Evolutionary conservation across 2,797 vertebrate species (phyloP).

Genomic region (Hemitrygon akajei): DNA sequence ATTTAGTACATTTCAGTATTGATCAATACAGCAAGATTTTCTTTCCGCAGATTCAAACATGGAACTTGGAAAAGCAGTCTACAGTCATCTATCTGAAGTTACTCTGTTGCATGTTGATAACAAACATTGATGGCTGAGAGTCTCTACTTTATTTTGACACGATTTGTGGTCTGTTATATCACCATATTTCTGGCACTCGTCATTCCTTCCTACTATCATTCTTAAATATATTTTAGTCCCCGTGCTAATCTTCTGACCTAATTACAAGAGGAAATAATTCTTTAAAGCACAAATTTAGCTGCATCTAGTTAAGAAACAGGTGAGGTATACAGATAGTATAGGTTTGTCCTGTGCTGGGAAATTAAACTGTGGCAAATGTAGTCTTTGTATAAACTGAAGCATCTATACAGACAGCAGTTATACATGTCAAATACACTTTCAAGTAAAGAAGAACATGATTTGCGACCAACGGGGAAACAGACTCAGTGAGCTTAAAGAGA

Average conservation of each 20-base stretch:
- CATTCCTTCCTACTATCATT: background rate
- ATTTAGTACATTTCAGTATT: background rate
- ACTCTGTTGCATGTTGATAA: background rate
- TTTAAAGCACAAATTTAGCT: background rate
- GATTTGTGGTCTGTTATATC: background rate
- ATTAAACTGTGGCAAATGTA: background rate
- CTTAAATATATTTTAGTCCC: background rate
- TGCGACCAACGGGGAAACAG: background rate
- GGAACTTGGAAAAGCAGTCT: background rate
- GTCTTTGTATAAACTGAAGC: background rate
- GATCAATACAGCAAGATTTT: background rate
- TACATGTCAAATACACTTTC: background rate
- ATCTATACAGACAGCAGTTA: background rate
- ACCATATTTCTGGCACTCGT: background rate
- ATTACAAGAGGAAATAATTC: background rate
- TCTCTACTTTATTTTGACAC: background rate
- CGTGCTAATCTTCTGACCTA: background rate
- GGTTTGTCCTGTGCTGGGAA: background rate
- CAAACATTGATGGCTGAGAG: background rate
- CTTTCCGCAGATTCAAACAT: background rate
- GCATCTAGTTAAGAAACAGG: background rate
- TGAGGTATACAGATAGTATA: background rate
- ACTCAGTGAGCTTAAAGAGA: background rate
- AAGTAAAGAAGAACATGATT: background rate
- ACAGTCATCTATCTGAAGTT: background rate